These are phyloP conservation scores for Corvus moneduloides DNA, from an alignment of 2,113 vertebrate genomes.

Conservation along the genomic window DNA sequence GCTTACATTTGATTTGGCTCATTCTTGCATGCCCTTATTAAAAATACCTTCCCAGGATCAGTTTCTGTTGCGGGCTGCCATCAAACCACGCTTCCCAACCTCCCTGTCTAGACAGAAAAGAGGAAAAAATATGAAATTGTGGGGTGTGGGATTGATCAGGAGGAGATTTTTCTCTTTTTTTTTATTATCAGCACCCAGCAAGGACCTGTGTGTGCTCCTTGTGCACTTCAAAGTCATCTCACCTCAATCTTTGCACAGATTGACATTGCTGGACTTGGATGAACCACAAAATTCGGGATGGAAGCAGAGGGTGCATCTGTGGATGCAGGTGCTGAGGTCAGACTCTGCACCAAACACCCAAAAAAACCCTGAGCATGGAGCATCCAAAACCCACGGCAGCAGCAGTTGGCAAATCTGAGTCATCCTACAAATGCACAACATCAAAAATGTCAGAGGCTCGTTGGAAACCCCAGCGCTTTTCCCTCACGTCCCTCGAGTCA, in stretches of 20 bases:
- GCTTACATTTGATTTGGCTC: background rate
- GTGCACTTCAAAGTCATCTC: background rate
- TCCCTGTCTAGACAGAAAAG: background rate
- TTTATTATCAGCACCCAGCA: background rate
- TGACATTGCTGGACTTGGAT: background rate
- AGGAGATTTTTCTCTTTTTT: background rate
- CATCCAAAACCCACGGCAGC: rapidly evolving
- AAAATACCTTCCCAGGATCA: background rate
- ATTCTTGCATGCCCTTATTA: background rate
- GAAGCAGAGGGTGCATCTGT: background rate
- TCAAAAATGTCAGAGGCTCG: rapidly evolving
- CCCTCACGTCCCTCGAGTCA: background rate
- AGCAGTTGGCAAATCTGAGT: rapidly evolving
- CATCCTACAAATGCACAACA: rapidly evolving
- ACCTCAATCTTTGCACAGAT: rapidly evolving
- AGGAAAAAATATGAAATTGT: background rate
- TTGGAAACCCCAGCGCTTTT: background rate
- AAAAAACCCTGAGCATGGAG: rapidly evolving
- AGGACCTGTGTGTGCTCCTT: background rate
- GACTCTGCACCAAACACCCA: background rate
- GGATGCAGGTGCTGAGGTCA: background rate
- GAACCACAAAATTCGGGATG: rapidly evolving
- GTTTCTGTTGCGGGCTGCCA: background rate
- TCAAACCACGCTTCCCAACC: background rate
- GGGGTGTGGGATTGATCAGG: background rate